Evolutionary conservation across 2,888 invertebrate species (phyloP).

Genomic region (Drosophila fulvimacula): DNA sequence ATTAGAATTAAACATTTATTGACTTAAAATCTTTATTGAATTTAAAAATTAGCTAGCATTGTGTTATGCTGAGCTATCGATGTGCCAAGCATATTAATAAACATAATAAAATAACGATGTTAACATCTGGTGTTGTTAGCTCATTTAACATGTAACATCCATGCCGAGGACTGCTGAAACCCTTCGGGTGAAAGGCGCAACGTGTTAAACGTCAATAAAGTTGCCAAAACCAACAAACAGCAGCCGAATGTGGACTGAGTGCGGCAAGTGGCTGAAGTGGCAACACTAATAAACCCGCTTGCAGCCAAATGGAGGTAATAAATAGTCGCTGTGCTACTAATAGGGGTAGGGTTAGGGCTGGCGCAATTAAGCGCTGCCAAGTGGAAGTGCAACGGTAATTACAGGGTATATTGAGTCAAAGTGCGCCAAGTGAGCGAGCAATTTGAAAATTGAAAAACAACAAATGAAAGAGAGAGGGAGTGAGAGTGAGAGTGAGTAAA

Average conservation of each 20-base stretch:
- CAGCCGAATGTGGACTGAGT: slow-evolving; percentile 14
- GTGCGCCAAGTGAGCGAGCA: slow-evolving; percentile 52
- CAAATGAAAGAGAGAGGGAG: slow-evolving; percentile 12
- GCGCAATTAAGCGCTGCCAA: slow-evolving; percentile 63
- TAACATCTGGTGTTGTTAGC: slow-evolving; percentile 71
- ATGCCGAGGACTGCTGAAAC: slow-evolving; percentile 31
- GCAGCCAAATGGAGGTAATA: slow-evolving; percentile 73
- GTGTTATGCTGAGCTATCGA: not conserved
- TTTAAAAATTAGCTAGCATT: slow-evolving; percentile 19
- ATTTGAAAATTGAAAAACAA: slow-evolving; percentile 30
- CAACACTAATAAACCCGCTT: slow-evolving; percentile 56
- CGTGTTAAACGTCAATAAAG: slow-evolving; percentile 80
- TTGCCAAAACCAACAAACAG: slow-evolving; percentile 76
- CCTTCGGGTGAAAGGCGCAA: slow-evolving; percentile 37
- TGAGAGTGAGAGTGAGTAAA: not conserved
- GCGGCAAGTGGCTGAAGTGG: not conserved
- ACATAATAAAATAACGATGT: slow-evolving; percentile 59
- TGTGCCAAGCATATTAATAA: slow-evolving; percentile 37
- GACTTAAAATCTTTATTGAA: slow-evolving; percentile 4
- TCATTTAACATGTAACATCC: slow-evolving; percentile 40
- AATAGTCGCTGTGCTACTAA: slow-evolving; percentile 20
- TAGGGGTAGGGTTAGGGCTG: slow-evolving; percentile 12
- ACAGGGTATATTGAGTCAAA: slow-evolving; percentile 40
- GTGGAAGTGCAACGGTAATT: slow-evolving; percentile 60
- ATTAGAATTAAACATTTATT: not conserved